These are phyloP conservation scores for Petrophora chlorosata DNA, from an alignment of 2,888 invertebrate genomes.

Conservation along the genomic window DNA sequence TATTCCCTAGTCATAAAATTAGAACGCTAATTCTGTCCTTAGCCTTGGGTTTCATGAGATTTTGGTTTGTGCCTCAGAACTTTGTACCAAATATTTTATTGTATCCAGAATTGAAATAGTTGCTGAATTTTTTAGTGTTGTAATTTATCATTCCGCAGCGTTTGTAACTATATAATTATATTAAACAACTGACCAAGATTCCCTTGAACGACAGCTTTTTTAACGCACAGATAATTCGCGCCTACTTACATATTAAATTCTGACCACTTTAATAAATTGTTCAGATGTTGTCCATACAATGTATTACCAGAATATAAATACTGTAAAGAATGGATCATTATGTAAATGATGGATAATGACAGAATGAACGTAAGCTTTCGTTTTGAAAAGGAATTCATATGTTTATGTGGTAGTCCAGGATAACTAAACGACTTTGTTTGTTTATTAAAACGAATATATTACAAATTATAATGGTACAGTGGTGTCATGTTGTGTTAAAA, in stretches of 20 bases:
- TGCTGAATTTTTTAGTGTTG: no score
- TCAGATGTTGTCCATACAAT: slow-evolving; percentile 42
- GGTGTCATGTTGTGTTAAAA: no score
- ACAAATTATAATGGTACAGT: no score
- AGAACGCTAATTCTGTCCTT: no score
- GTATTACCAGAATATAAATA: slow-evolving; percentile 46
- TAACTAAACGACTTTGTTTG: no score
- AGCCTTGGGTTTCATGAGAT: no score
- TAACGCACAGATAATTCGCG: slow-evolving; percentile 49
- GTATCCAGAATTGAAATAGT: no score
- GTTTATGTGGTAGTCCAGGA: no score
- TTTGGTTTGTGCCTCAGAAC: no score
- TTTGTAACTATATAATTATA: slow-evolving; percentile 6
- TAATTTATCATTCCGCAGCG: not conserved
- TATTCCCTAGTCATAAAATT: no score
- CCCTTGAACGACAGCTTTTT: slow-evolving; percentile 44
- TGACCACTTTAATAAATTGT: slow-evolving; percentile 44
- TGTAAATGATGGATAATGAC: slow-evolving; percentile 59
- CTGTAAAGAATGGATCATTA: slow-evolving; percentile 59
- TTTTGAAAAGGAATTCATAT: slow-evolving; percentile 20
- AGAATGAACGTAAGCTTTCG: slow-evolving; percentile 41
- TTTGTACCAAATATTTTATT: no score
- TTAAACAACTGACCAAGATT: slow-evolving; percentile 32
- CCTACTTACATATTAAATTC: slow-evolving; percentile 55
- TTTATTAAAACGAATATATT: no score